These are phyloP conservation scores for Cacatua alba DNA, from an alignment of 2,113 vertebrate genomes.

Conservation along the genomic window DNA sequence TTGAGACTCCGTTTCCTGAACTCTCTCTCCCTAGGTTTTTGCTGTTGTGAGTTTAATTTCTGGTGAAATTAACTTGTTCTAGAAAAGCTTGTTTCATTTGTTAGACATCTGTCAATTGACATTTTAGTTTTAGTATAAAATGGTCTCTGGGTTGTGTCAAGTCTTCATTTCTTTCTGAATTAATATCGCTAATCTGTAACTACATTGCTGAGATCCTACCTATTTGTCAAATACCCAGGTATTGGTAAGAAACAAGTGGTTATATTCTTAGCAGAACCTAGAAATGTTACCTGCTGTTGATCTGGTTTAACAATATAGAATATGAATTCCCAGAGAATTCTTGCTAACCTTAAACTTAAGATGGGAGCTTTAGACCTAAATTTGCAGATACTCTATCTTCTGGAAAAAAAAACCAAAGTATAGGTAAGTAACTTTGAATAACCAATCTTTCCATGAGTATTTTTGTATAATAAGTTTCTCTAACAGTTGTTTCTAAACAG, in stretches of 20 bases:
- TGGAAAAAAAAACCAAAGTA: not conserved
- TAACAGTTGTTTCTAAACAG: not conserved
- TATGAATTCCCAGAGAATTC: not conserved
- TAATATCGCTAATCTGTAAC: not conserved
- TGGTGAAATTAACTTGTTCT: not conserved
- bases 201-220: not conserved
- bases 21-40: not conserved
- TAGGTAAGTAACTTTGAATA: constrained; percentile 16
- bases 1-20: not conserved
- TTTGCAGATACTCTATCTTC: not conserved
- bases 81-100: not conserved
- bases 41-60: not conserved
- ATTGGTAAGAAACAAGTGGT: not conserved
- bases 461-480: not conserved
- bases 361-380: not conserved
- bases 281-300: not conserved
- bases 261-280: not conserved
- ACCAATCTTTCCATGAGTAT: not conserved
- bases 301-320: not conserved
- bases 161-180: not conserved
- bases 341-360: not conserved
- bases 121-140: not conserved
- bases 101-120: not conserved
- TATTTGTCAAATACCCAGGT: not conserved
- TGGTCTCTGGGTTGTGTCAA: not conserved